Base-by-base conservation (phyloP, 64 coral and sea anemone species). In the Actinia equina region DNA sequence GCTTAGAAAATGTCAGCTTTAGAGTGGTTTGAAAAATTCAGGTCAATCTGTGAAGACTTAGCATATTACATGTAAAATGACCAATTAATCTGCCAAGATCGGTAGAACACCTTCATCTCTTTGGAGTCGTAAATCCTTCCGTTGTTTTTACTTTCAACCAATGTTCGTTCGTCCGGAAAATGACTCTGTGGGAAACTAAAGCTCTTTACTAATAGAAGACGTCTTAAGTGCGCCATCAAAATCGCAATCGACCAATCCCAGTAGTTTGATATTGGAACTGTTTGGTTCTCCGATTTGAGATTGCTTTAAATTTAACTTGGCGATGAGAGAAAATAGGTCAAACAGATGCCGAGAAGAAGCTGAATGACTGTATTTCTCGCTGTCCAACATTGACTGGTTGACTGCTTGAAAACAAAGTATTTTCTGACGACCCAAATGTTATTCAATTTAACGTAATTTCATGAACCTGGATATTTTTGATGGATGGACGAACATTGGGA, bases 141-240 rank as follows among this genome's bases (percentile, higher is more conserved):
- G 69, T 12, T 74, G 69, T 74, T 74, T 26, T n/a, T 10, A 9
- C 25, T 74, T 74, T 37, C n/a, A 30, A 13, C 69, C 69, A 74
- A 74, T 74, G 25, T 15, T 26, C 11, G n/a, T 41, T 14, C 69
- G 69, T 1, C 11, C 3, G 13, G 69, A 26, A 74, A 74, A 74
- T 74, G 25, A 65, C 23, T 23, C n/a, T 26, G 25, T 74, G 27
- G 69, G 69, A 30, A 30, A 74, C 37, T 74, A 74, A 74, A 30
- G 69, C 69, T 74, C 25, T 74, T 74, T 74, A 10, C 69, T 74
- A 74, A 74, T 74, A 74, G 69, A 74, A 74, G 41, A 74, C 69
- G 1, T 74, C 69, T 74, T 74, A 74, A 74, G 69, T 37, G 69
- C 20, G n/a, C 26, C 69, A 74, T 74, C 69, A 74, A 74, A 41